Evolutionary conservation across 1,140 invertebrate species (phyloP), one percentile per base, ranked within the genome.

Genomic region (Telenomus remus): DNA sequence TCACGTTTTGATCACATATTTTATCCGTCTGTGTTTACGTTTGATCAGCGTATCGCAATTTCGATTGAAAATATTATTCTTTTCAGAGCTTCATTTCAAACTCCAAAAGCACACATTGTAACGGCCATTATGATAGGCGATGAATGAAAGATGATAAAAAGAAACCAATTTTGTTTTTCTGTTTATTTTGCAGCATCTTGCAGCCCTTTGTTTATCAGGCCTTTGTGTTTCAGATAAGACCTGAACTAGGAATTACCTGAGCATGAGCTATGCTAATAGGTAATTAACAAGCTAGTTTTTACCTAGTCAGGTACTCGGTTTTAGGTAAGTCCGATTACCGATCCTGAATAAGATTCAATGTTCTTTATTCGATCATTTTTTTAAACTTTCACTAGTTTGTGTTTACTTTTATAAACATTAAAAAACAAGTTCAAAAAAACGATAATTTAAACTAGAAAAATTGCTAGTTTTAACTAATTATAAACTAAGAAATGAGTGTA

Each of bases 281-380:
- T 70, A 70, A 70, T 61, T 61, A 49, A 55, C 66, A 70, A 61
- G 51, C 66, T 70, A 70, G 66, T 70, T 70, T 70, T 70, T 70
- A 70, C 66, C 57, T 70, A 70, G 57, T 70, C 65, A 69, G 56
- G 56, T 69, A 69, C 48, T 49, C 9, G 43, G 55, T 43, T 27
- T 54, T 59, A 69, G 65, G 65, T 69, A 70, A 61, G 57, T 70
- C 49, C 16, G 16, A 60, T 48, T n/a, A 49, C 54, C 44, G 56
- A 55, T 69, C 65, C 65, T 54, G 54, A 69, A 69, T 69, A 61
- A 60, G 49, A 49, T 60, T 69, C 50, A 54, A 42, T 46, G 15
- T 60, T 49, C 42, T 69, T 69, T 46, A 57, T 51, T 57, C 54
- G 54, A 37, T 68, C 37, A 68, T 50, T 50, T 54, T 64, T 64